Percentiles rank a stretch among this genome's conserved stretches.
Evolutionary conservation across 2,888 invertebrate genomes (phyloP).

Genomic region (Phalangium opilio): DNA sequence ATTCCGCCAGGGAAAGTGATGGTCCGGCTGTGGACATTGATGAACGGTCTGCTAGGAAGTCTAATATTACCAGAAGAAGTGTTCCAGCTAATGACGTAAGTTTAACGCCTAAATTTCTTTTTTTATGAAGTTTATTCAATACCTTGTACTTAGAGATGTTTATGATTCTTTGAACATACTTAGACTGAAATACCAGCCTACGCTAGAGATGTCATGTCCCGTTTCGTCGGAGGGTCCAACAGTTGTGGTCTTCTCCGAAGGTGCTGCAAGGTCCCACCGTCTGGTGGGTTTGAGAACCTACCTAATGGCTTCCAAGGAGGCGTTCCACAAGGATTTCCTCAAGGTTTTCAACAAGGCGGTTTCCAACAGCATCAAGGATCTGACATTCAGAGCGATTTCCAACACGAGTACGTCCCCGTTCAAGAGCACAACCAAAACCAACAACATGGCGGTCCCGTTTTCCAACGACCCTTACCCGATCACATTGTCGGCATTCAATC

Average conservation of each 20-base stretch:
- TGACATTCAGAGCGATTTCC: background rate
- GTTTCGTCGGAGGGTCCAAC: slow-evolving; percentile 19
- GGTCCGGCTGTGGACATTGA: slow-evolving; percentile 5
- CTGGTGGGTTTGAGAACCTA: background rate
- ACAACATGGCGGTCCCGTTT: background rate
- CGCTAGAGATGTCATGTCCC: slow-evolving; percentile 19
- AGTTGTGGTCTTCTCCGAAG: slow-evolving; percentile 20
- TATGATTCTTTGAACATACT: slow-evolving; percentile 1
- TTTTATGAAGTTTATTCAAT: background rate
- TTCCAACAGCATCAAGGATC: background rate
- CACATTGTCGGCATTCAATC: too few relatives aligned
- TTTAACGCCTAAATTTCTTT: too few relatives aligned
- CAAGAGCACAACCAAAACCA: background rate
- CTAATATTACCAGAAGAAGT: background rate
- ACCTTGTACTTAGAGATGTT: background rate
- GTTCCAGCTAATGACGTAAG: background rate
- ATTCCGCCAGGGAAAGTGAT: slow-evolving; percentile 8
- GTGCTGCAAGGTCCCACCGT: slow-evolving; percentile 18
- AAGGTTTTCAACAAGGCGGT: background rate
- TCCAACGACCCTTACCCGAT: too few relatives aligned
- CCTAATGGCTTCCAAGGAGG: background rate
- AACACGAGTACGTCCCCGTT: too few relatives aligned
- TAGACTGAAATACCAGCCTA: slow-evolving; percentile 16
- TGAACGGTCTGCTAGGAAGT: slow-evolving; percentile 4
- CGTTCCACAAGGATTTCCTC: background rate